Evolutionary conservation across 2,888 invertebrate species (phyloP).

Genomic region (Mechanitis messenoides): DNA sequence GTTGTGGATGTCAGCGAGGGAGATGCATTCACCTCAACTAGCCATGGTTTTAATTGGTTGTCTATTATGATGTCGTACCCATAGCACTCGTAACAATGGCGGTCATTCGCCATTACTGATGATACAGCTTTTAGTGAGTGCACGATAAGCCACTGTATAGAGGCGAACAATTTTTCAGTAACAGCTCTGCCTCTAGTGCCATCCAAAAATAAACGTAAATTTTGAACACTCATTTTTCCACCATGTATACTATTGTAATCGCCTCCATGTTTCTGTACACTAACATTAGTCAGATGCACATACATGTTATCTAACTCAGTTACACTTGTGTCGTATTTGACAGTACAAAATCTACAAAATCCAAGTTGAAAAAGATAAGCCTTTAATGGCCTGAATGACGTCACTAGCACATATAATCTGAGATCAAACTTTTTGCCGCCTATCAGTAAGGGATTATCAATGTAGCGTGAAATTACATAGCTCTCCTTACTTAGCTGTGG

Average conservation of each 20-base stretch:
- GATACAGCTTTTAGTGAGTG: constrained; percentile 96
- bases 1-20: constrained; percentile 96
- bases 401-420: constrained; percentile 92
- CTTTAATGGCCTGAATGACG: constrained; percentile 94
- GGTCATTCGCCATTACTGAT: constrained; percentile 86
- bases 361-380: constrained; percentile 95
- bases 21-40: constrained; percentile 97
- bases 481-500: constrained; percentile 89
- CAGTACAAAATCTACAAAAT: constrained; percentile 97
- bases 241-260: constrained; percentile 97
- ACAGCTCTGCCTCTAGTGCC: constrained; percentile 93
- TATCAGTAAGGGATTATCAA: constrained; percentile 94
- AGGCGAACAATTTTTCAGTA: constrained; percentile 92
- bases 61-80: constrained; percentile 98
- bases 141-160: constrained; percentile 93
- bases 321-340: constrained; percentile 94
- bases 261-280: constrained; percentile 97
- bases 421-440: constrained; percentile 98
- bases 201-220: constrained; percentile 92
- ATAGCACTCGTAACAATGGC: constrained; percentile 95
- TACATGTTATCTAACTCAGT: constrained; percentile 95
- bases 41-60: constrained; percentile 93
- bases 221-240: constrained; percentile 96
- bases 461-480: constrained; percentile 97
- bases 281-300: constrained; percentile 95